These are phyloP conservation scores for Mellilla xanthometata DNA, from an alignment of 2,888 invertebrate genomes.

Conservation along the genomic window DNA sequence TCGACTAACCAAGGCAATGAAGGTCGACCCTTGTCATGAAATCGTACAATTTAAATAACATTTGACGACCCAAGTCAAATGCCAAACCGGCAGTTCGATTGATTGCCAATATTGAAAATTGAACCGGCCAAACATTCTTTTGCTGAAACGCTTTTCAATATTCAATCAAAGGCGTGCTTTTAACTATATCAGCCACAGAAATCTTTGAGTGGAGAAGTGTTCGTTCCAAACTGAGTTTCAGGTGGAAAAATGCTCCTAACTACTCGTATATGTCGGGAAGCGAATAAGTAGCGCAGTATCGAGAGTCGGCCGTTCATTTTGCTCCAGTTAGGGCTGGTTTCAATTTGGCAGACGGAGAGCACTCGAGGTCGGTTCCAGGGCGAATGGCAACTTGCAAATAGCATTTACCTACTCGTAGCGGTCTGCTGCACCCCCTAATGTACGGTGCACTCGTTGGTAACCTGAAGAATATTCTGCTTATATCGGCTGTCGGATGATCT, in stretches of 20 bases:
- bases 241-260: conserved; percentile 35
- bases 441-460: conserved; percentile 53
- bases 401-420: conserved; percentile 59
- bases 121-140: conserved; percentile 59
- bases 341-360: conserved; percentile 69
- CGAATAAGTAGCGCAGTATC: conserved; percentile 47
- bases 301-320: conserved; percentile 56
- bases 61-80: conserved; percentile 52
- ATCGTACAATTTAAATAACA: conserved; percentile 59
- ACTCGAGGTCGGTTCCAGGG: conserved; percentile 51
- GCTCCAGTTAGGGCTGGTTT: conserved; percentile 60
- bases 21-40: conserved; percentile 56
- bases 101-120: conserved; percentile 69
- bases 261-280: conserved; percentile 19
- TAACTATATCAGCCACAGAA: conserved; percentile 42
- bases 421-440: conserved; percentile 53
- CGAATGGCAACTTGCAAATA: conserved; percentile 68
- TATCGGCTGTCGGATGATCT: conserved; percentile 34
- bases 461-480: conserved; percentile 28
- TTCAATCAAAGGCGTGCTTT: conserved; percentile 49
- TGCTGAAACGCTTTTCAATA: conserved; percentile 52
- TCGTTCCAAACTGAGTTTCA: conserved; percentile 33
- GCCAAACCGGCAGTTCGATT: conserved; percentile 48
- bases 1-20: conserved; percentile 49
- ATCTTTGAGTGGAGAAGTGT: conserved; percentile 39